Conservation (phyloP, 2,113 vertebrate genomes). For the Pteruthius melanotis region DNA sequence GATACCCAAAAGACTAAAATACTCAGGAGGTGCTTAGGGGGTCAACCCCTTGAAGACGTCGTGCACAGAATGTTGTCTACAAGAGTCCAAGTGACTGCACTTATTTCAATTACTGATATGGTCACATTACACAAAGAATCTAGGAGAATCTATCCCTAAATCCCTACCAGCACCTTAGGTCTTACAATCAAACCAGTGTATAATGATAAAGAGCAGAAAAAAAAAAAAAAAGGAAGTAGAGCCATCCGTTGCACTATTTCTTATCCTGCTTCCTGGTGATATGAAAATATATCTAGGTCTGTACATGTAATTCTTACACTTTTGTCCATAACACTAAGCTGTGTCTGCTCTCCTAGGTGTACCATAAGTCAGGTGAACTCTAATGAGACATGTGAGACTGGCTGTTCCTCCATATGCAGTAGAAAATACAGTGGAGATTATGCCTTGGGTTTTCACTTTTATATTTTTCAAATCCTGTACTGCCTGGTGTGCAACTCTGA, state of each 20-base stretch:
- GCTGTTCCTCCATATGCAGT: rapidly evolving
- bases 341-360: neutral
- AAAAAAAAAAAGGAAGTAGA: neutral
- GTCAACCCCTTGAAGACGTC: neutral
- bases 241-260: neutral
- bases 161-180: neutral
- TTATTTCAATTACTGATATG: neutral
- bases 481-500: too few relatives aligned
- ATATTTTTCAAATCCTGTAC: too few relatives aligned
- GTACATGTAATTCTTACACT: neutral
- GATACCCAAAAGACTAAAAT: neutral
- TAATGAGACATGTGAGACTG: rapidly evolving
- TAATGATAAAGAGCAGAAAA: neutral
- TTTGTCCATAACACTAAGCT: neutral
- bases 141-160: neutral
- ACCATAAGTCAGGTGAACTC: neutral
- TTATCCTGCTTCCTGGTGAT: neutral
- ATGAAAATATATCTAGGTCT: neutral
- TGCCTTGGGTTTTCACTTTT: too few relatives aligned
- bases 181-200: neutral
- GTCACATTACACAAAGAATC: neutral
- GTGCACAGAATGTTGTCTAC: neutral
- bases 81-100: neutral
- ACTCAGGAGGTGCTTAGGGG: neutral
- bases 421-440: neutral